Evolutionary conservation across 2,888 invertebrate genomes (phyloP).

Genomic region (Oscheius sp.): DNA sequence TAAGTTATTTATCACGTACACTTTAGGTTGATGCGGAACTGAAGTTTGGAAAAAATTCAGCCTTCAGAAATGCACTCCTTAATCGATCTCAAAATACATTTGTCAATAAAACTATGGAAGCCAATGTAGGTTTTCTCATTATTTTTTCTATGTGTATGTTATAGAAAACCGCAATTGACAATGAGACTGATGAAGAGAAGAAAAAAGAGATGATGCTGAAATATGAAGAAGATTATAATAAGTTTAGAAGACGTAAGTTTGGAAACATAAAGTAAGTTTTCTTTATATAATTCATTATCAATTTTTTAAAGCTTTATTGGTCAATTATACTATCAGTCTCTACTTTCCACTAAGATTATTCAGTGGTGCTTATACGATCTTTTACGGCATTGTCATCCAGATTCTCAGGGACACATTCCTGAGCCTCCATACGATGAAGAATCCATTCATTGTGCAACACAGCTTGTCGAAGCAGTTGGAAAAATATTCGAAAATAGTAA

Average conservation of each 20-base stretch:
- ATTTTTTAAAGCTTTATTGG: conserved; percentile 60
- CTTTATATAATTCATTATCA: not conserved
- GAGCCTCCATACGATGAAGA: conserved; percentile 44
- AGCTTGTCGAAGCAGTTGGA: conserved; percentile 35
- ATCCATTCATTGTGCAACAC: conserved; percentile 50
- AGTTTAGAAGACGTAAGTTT: conserved; percentile 62
- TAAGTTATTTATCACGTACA: not conserved
- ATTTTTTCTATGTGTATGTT: not conserved
- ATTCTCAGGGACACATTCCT: conserved; percentile 9
- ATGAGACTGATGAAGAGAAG: conserved; percentile 56
- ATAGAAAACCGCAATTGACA: conserved; percentile 46
- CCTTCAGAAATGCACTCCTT: conserved; percentile 57
- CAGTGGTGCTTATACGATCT: conserved; percentile 53
- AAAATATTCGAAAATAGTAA: conserved; percentile 8
- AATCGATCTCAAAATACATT: conserved; percentile 52
- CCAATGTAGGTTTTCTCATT: conserved; percentile 9
- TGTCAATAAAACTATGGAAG: conserved; percentile 43
- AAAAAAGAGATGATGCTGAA: conserved; percentile 43
- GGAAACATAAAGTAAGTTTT: conserved; percentile 64
- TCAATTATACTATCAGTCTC: conserved; percentile 53
- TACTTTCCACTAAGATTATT: conserved; percentile 58
- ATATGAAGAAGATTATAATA: conserved; percentile 44
- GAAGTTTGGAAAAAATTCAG: conserved; percentile 31
- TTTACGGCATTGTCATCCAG: conserved; percentile 37
- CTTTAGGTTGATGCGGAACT: conserved; percentile 46